Base-by-base conservation (phyloP, 2,888 invertebrate genomes). In the Torymus tubicola region DNA sequence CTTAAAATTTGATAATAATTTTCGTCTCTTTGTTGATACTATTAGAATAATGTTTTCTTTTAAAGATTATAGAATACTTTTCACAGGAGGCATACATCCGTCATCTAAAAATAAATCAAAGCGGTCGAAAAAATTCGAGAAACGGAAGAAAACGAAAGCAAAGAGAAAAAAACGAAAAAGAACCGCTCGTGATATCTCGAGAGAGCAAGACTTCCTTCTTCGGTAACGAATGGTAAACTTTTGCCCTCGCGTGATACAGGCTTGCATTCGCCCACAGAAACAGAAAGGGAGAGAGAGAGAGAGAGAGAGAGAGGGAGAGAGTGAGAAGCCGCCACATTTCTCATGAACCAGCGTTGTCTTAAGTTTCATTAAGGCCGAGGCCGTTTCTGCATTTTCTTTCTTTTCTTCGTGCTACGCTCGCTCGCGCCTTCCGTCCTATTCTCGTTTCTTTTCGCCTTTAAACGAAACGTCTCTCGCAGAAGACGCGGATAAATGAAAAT, bases 281-380 rank as follows among this genome's bases (percentile, higher is more conserved):
- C 69, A 76, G 53, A 61, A 61, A 67, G 61, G 55, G 31, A 31
- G 8, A 31, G 5, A 31, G 31, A 31, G 3, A 31, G 31, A 31
- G 31, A 31, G 31, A 31, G 31, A 31, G 31, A 31, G 31, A 31
- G 31, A 31, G 31, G 31, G 31, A 4, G 31, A 4, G 31, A 8
- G 31, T n/a, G 31, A 58, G n/a, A 11, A 18, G 24, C 64, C 68
- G 63, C 21, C 71, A 71, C 75, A 70, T 75, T 75, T 75, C 70
- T 74, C 75, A 75, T 71, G 70, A 78, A 81, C 75, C 31, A 67
- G 16, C 75, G 71, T 75, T 75, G 77, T 72, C 77, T 77, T 81
- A 61, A 77, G 81, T 81, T 81, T 81, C 81, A 81, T 81, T 81
- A 81, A 78, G 74, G 76, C 65, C 80, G 70, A 76, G 71, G 77